Conservation (phyloP, 2,113 vertebrate genomes). For the Athene cunicularia region DNA sequence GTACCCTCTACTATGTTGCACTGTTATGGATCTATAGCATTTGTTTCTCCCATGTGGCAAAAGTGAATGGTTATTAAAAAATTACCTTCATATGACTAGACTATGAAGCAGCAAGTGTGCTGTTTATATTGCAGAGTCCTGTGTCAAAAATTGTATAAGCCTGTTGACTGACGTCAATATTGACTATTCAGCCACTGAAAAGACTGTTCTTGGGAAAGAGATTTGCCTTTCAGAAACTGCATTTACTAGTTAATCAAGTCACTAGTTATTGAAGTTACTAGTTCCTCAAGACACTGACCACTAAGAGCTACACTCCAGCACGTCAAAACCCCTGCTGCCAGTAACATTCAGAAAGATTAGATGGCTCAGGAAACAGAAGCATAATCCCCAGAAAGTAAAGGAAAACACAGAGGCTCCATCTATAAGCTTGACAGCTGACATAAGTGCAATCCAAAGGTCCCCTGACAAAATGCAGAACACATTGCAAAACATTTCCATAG, state of each 20-base stretch:
- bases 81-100: neutral
- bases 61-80: neutral
- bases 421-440: neutral
- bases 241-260: neutral
- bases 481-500: neutral
- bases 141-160: neutral
- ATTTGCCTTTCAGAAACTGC: neutral
- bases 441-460: neutral
- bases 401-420: neutral
- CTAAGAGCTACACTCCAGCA: neutral
- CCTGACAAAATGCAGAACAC: slow-evolving; percentile 1
- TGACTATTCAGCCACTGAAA: neutral
- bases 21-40: neutral
- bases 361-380: neutral
- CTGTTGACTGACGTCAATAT: neutral
- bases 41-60: neutral
- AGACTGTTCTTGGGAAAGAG: neutral
- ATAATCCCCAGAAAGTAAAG: neutral
- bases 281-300: neutral
- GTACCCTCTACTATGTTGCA: neutral
- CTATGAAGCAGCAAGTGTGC: neutral
- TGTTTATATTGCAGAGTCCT: neutral
- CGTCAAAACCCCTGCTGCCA: neutral
- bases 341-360: neutral
- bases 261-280: neutral